Evolutionary conservation across 2,888 invertebrate species (phyloP).

Genomic region (Drosophila anomelani): DNA sequence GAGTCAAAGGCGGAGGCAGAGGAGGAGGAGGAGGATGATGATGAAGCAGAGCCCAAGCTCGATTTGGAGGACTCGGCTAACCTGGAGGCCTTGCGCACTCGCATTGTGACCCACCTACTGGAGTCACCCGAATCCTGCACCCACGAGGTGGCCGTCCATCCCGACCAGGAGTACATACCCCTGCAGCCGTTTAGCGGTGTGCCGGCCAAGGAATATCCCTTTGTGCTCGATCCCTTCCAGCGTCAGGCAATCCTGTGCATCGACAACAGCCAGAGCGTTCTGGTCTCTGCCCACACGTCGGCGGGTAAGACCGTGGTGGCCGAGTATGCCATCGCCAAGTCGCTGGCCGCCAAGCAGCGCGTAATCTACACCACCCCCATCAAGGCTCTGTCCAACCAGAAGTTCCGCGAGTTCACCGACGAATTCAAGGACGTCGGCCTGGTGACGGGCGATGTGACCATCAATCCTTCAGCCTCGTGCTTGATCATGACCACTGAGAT

Average conservation of each 20-base stretch:
- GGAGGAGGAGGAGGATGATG: constrained; percentile 15
- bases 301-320: constrained; percentile 99
- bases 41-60: constrained; percentile 34
- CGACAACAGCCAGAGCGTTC: constrained; percentile 98
- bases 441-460: constrained; percentile 99
- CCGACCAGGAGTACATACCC: constrained; percentile 91
- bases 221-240: constrained; percentile 98
- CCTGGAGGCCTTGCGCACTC: constrained; percentile 90
- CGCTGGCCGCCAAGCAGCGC: constrained; percentile 96
- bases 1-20: background rate
- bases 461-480: constrained; percentile 98
- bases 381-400: constrained; percentile 99
- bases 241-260: constrained; percentile 98
- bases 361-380: constrained; percentile 99
- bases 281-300: constrained; percentile 99
- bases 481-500: constrained; percentile 99
- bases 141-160: constrained; percentile 98
- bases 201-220: constrained; percentile 96
- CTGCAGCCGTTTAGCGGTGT: constrained; percentile 87
- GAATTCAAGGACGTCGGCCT: constrained; percentile 99
- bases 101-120: constrained; percentile 94
- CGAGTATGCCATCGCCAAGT: constrained; percentile 98
- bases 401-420: constrained; percentile 98
- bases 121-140: constrained; percentile 96
- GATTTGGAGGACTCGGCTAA: constrained; percentile 87